phyloP scores from a whole-genome alignment of 2,113 vertebrate genomes.

The Ammodytes dubius region DNA sequence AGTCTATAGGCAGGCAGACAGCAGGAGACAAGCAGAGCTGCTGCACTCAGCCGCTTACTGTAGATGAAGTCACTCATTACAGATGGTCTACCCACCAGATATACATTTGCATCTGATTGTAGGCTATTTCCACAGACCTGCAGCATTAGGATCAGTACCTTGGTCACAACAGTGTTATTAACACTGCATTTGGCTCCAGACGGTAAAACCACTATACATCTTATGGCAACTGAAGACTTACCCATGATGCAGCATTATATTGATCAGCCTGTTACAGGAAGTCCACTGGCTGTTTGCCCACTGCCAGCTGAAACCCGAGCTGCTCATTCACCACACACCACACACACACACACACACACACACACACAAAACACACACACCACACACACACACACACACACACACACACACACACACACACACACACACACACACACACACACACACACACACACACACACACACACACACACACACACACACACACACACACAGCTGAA shows the following conservation, averaged over 20 bases:
- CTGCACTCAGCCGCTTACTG: too few relatives aligned
- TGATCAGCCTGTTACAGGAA: conserved; percentile 50
- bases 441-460: too few relatives aligned
- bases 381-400: too few relatives aligned
- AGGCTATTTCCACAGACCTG: neutral
- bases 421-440: too few relatives aligned
- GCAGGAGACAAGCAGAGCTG: neutral
- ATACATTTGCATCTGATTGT: neutral
- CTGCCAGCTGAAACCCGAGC: conserved; percentile 46
- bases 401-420: too few relatives aligned
- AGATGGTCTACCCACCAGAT: neutral
- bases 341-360: too few relatives aligned
- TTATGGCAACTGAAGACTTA: neutral
- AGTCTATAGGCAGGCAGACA: neutral
- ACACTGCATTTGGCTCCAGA: neutral
- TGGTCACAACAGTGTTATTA: conserved; percentile 17
- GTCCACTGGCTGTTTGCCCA: conserved; percentile 7
- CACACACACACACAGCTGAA: conserved; percentile 21
- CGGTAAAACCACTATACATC: neutral
- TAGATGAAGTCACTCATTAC: neutral
- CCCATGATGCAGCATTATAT: conserved; percentile 42
- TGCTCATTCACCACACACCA: neutral
- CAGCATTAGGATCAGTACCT: neutral
- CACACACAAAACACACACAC: too few relatives aligned
- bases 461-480: too few relatives aligned